Evolutionary conservation across 2,888 invertebrate genomes (phyloP), one percentile per base, ranked within the genome.

Genomic region (Dromius quadrimaculatus): DNA sequence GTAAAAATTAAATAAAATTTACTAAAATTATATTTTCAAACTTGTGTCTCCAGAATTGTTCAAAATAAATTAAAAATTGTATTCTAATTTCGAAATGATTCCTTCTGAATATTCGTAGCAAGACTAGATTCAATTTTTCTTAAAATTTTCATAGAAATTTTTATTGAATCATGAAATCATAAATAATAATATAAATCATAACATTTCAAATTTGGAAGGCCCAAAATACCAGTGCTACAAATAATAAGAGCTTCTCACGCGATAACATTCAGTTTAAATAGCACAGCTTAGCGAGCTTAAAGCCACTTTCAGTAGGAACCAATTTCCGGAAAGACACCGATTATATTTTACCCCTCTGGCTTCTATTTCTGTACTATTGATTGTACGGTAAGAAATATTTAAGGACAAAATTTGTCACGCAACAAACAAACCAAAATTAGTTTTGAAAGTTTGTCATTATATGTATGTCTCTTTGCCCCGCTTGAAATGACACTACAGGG

Each of bases 381-480:
- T 59, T 59, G 22, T 20, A 19, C 19, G 17, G 17, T 34, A 59
- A 59, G 59, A 36, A 59, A 59, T 59, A 59, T 36, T 28, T 54
- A 50, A 66, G 50, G 68, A 68, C 68, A 68, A 32, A 43, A 68
- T 45, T 68, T 68, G 68, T 68, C 68, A 68, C 68, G 68, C 68
- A 45, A 54, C 65, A 38, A 50, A 34, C 41, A 68, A 62, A 68
- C 57, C 59, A 68, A 68, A 68, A 68, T 68, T 68, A 68, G 59
- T 68, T 68, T 68, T 59, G 43, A 59, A 68, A 68, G 45, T 59
- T 68, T 68, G 68, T 68, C 68, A 68, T 68, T 68, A 68, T 57
- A 45, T 22, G 11, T 65, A 23, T 5, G 9, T 9, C 36, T 38
- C 13, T 34, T 43, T 43, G 28, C 50, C 50, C 50, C 28, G 9